Evolutionary conservation across 2,888 invertebrate genomes (phyloP).

Genomic region (Iselma pallidipennis): DNA sequence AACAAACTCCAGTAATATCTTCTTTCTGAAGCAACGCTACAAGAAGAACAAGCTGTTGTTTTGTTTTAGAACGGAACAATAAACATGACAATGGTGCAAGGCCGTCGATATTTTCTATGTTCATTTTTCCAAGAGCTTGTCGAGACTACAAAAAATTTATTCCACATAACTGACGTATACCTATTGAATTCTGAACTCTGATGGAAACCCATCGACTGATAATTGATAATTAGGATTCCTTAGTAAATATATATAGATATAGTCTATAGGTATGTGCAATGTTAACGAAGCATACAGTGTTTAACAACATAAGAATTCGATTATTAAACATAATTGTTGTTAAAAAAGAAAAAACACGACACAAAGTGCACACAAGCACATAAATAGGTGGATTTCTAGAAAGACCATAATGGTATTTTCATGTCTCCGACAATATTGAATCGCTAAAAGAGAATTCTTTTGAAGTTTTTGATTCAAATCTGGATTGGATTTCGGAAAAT

Average conservation of each 20-base stretch:
- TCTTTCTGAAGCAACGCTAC: constrained; percentile 38
- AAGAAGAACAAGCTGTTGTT: constrained; percentile 42
- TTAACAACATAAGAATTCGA: constrained; percentile 31
- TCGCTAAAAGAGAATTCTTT: neutral
- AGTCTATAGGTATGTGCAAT: constrained; percentile 22
- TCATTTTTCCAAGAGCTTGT: constrained; percentile 34
- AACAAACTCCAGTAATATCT: constrained; percentile 44
- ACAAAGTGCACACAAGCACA: too few species aligned
- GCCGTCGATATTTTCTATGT: constrained; percentile 45
- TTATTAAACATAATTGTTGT: constrained; percentile 42
- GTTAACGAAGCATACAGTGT: constrained; percentile 34
- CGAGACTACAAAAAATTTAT: constrained; percentile 41
- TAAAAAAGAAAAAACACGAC: too few species aligned
- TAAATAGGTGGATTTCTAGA: constrained; percentile 17
- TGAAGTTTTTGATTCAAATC: neutral
- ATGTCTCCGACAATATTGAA: too few species aligned
- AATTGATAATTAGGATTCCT: constrained; percentile 45
- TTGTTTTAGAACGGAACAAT: constrained; percentile 41
- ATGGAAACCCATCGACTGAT: constrained; percentile 41
- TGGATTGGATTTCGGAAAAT: constrained; percentile 1
- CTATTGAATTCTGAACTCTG: constrained; percentile 42
- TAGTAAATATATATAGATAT: constrained; percentile 34
- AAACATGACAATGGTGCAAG: constrained; percentile 49
- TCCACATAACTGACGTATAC: constrained; percentile 39
- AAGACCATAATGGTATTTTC: constrained; percentile 2